Percentiles rank a stretch among this genome's conserved stretches.
Evolutionary conservation across 2,797 vertebrate genomes (phyloP).

Genomic region (Lithobates sylvaticus): DNA sequence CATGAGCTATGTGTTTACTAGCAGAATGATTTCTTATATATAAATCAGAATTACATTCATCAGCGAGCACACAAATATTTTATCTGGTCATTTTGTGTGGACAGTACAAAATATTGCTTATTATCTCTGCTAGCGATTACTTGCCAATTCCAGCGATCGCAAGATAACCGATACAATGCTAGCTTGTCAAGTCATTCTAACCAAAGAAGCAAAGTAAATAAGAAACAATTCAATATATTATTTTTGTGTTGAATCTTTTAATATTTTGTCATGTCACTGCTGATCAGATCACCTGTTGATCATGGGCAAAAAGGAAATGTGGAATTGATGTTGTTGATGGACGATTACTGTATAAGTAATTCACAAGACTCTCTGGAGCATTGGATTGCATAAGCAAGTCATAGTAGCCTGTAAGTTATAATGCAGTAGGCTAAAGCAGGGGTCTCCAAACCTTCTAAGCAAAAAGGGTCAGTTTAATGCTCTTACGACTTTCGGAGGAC

Average conservation of each 20-base stretch:
- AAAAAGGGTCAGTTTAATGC: no score
- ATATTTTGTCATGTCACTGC: no score
- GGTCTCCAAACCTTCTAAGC: no score
- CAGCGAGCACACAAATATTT: slow-evolving; percentile 10
- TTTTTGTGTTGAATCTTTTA: neutral
- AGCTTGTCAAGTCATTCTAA: neutral
- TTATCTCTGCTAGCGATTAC: neutral
- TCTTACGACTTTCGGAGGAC: no score
- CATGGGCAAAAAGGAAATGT: neutral
- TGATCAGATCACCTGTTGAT: neutral
- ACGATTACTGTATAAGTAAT: no score
- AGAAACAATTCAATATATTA: neutral
- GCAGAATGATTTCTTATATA: slow-evolving; percentile 16
- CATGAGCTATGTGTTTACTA: slow-evolving; percentile 29
- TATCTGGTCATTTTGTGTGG: neutral
- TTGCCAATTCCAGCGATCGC: neutral
- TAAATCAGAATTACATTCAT: slow-evolving; percentile 12
- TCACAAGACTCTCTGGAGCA: neutral
- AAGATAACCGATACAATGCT: neutral
- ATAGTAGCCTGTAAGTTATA: neutral
- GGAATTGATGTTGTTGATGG: no score
- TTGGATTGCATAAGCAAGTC: neutral
- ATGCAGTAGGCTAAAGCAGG: no score
- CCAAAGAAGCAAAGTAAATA: neutral
- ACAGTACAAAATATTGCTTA: neutral